These are phyloP conservation scores for Melipona quadrifasciata DNA, from an alignment of 1,140 invertebrate genomes.

Conservation along the genomic window DNA sequence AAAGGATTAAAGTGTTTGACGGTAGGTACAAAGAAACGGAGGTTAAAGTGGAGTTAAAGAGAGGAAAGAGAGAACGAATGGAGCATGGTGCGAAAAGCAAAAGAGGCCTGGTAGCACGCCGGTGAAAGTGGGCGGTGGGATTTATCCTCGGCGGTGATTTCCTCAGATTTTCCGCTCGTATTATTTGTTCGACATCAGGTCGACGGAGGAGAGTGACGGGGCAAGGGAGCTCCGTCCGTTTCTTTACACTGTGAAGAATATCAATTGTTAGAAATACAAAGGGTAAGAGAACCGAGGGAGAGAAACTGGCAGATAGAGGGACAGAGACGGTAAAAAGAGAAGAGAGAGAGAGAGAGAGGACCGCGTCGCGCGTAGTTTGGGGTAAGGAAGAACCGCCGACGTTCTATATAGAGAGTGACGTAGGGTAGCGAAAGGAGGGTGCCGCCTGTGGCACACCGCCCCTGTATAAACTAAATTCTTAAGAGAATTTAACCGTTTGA, in stretches of 20 bases:
- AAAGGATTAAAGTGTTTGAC: neutral
- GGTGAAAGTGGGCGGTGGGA: conserved; percentile 48
- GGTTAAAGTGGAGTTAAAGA: neutral
- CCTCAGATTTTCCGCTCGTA: conserved; percentile 75
- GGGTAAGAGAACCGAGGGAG: conserved; percentile 75
- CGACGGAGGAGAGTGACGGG: conserved; percentile 29
- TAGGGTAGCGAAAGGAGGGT: conserved; percentile 57
- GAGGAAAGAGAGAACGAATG: neutral
- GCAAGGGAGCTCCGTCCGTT: conserved; percentile 71
- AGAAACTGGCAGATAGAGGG: conserved; percentile 56
- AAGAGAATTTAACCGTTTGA: conserved; percentile 83
- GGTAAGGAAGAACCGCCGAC: conserved; percentile 57
- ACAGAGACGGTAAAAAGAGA: conserved; percentile 36
- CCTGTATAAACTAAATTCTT: conserved; percentile 82
- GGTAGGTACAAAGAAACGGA: neutral
- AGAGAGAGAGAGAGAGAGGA: conserved; percentile 33
- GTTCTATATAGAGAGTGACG: conserved; percentile 46
- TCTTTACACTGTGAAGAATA: conserved; percentile 82
- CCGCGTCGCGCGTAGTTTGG: conserved; percentile 62
- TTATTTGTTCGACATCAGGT: conserved; percentile 80
- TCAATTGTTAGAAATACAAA: conserved; percentile 83
- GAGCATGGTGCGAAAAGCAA: conserved; percentile 45
- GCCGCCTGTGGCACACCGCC: conserved; percentile 72
- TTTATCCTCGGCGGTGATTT: conserved; percentile 73
- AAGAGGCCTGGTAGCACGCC: conserved; percentile 26